Base-by-base conservation (phyloP, 2,113 vertebrate species). In the Myotis yumanensis region DNA sequence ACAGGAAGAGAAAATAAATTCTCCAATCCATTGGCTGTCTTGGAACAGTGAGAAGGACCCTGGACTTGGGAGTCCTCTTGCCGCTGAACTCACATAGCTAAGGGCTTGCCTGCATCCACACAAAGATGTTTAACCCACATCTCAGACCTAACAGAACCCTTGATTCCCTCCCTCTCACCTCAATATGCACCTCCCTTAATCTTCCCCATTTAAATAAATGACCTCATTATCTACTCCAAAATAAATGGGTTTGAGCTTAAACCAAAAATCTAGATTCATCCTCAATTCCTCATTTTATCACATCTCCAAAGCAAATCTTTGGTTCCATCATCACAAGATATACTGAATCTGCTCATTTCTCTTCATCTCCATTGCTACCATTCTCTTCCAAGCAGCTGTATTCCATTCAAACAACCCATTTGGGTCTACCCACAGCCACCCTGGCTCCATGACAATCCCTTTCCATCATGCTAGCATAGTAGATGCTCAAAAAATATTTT, bases 401-500 rank as follows among this genome's bases (percentile, higher is more conserved):
- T 71, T 43, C 25, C 32, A 23, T n/a, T n/a, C 1, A 0, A 82
- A 88, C 23, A 86, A 48, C 11, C 3, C 75, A 32, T 12, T 54
- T 62, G 40, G 17, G 25, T 79, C 88, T 93, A n/a, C 73, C 86
- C 12, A 11, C 8, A 37, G 66, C 68, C 46, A 22, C 69, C 1
- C 4, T 7, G 22, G 17, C 15, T 48, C 80, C 23, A 15, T 22
- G 59, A 66, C 48, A 32, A 57, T 18, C 28, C 18, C 23, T 68
- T 86, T 83, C 11, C 11, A 69, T 72, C 7, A 94, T 18, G n/a
- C 52, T 64, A 57, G 40, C 32, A 23, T 11, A 69, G 23, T 25
- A 89, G 80, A 94, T 69, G 57, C 23, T 83, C 35, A 83, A 92
- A 85, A 86, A 51, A 51, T 11, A 23, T 81, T 90, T 82, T 4